A percentile compares a stretch with the other conserved stretches of the same genome.
phyloP scores from a whole-genome alignment of 2,888 invertebrate genomes.

The Hylaea fasciaria region DNA sequence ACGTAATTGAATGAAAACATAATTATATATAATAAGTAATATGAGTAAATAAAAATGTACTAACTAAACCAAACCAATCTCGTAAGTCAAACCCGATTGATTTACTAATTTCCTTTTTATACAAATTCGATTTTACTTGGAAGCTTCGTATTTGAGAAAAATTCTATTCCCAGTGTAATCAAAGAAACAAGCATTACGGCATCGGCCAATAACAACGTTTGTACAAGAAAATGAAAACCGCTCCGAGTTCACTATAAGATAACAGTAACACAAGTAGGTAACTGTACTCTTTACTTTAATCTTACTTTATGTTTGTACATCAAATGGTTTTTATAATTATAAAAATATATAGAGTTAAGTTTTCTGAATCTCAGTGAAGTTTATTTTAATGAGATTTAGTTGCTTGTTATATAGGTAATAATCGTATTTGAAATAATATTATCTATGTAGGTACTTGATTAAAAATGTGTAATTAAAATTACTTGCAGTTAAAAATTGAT shows the following conservation, averaged over 20 bases:
- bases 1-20: no score
- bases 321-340: conserved; percentile 6
- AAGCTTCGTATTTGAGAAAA: conserved; percentile 23
- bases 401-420: no score
- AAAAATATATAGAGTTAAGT: neutral
- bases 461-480: no score
- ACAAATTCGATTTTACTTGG: conserved; percentile 13
- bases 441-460: no score
- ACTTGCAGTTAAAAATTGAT: no score
- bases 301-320: conserved; percentile 45
- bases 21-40: no score
- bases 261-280: conserved; percentile 62
- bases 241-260: conserved; percentile 55
- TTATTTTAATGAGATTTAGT: no score
- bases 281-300: conserved; percentile 64
- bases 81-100: conserved; percentile 21
- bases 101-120: conserved; percentile 17
- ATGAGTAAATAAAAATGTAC: neutral
- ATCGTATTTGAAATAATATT: no score
- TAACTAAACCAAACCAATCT: conserved; percentile 8
- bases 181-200: conserved; percentile 50
- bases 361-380: no score
- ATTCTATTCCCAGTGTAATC: conserved; percentile 45
- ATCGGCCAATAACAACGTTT: conserved; percentile 60
- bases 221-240: conserved; percentile 58